Evolutionary conservation across 2,888 invertebrate species (phyloP).

Genomic region (Trachelus tabidus): DNA sequence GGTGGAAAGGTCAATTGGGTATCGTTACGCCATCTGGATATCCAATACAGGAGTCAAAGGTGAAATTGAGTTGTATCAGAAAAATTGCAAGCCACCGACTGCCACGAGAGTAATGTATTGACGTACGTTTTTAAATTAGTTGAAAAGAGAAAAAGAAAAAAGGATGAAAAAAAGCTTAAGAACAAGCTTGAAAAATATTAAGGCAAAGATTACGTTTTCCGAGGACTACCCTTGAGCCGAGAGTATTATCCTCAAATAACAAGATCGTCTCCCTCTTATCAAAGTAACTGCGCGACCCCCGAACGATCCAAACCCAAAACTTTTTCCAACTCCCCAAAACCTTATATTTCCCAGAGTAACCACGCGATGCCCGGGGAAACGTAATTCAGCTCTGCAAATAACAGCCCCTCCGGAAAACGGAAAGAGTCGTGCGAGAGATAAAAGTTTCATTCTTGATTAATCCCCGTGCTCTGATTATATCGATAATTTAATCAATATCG

Average conservation of each 20-base stretch:
- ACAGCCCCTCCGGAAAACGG: too few species aligned
- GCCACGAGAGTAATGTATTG: not conserved
- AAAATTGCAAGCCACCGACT: not conserved
- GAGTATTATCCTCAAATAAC: not conserved
- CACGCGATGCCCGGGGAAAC: not conserved
- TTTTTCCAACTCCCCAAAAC: not conserved
- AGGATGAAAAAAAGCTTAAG: not conserved
- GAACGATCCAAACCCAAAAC: not conserved
- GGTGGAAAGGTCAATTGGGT: not conserved
- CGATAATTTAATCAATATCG: not conserved
- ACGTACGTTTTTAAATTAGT: not conserved
- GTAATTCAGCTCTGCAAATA: not conserved
- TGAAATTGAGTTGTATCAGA: not conserved
- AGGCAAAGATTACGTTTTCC: not conserved
- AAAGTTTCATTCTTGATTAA: not conserved
- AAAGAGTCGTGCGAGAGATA: not conserved
- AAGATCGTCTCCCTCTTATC: not conserved
- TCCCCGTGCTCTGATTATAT: not conserved
- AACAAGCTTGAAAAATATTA: too few species aligned
- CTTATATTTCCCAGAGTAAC: not conserved
- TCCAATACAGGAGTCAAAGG: not conserved
- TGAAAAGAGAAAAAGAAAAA: not conserved
- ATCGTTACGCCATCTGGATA: not conserved
- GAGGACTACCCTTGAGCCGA: not conserved
- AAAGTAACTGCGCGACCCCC: not conserved